phyloP scores from a whole-genome alignment of 2,113 vertebrate species.

The Nycticebus coucang region DNA sequence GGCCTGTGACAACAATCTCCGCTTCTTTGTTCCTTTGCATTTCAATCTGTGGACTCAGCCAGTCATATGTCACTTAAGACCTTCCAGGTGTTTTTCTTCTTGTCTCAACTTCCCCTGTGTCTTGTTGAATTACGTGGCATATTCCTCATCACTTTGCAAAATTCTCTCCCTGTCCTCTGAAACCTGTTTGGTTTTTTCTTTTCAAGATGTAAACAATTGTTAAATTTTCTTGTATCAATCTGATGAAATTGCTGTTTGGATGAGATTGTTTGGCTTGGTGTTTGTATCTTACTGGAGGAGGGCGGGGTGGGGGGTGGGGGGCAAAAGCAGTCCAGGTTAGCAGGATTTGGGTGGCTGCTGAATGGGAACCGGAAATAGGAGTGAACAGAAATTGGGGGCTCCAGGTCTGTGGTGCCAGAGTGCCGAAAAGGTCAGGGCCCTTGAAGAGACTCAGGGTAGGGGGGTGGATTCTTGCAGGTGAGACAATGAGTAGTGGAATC shows the following conservation, averaged over 20 bases:
- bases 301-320: too few relatives aligned
- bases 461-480: rapidly evolving
- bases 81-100: neutral
- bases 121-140: neutral
- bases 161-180: neutral
- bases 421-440: neutral
- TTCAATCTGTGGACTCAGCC: neutral
- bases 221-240: neutral
- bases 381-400: neutral
- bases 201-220: conserved; percentile 12
- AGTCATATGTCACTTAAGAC: neutral
- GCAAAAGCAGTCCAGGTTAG: neutral
- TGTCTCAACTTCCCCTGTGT: neutral
- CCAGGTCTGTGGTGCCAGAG: rapidly evolving
- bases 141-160: neutral
- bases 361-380: neutral
- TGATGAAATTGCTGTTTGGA: neutral
- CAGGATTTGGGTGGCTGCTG: neutral
- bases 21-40: neutral
- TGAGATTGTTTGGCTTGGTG: neutral
- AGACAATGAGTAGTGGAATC: too few relatives aligned
- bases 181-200: neutral
- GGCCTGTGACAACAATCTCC: neutral
- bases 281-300: neutral
- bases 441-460: too few relatives aligned